Evolutionary conservation across 2,888 invertebrate genomes (phyloP), one percentile per base, ranked within the genome.

Genomic region (Acanthoscelides obtectus): DNA sequence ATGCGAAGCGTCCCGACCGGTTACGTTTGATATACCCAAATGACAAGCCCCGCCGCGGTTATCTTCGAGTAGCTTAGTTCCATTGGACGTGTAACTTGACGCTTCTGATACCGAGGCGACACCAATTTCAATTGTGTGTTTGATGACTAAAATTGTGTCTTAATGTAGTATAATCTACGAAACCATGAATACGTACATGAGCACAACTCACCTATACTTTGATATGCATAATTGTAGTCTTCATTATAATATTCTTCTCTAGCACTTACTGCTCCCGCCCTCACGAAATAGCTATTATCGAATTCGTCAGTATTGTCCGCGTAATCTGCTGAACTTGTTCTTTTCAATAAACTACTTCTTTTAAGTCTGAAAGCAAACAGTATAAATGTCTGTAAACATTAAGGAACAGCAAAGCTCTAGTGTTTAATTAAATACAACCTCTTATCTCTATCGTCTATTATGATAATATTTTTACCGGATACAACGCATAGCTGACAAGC

Each of bases 191-290:
- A n/a, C 25, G 3, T 25, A 3, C 25, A 45, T 6, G 17, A 45
- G 1, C 12, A 87, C 77, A 90, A 84, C 84, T 90, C 91, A 84
- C 91, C 91, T 45, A 73, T 79, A 85, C 91, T 91, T 79, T 89
- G 88, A 86, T 92, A 92, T 84, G 91, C 90, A 84, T 90, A 90
- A 84, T 91, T 92, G 82, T 91, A 91, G 84, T 92, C 90, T 82
- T 92, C 90, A 83, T 90, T 91, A 84, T 90, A 91, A 84, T 90
- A 91, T 72, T 81, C 83, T 70, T 85, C 83, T 72, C 81, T 80
- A 66, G 85, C 85, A 76, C 85, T 86, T 69, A 83, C 77, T 8
- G 85, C 84, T 67, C 80, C 86, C 22, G 82, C 79, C 72, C 85
- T 79, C 69, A 81, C 79, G 75, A 86, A 86, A 76, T 83, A 84